A percentile compares a stretch with the other conserved stretches of the same genome.
Evolutionary conservation across 2,113 vertebrate species (phyloP).

Genomic region (Rhinoderma darwinii): DNA sequence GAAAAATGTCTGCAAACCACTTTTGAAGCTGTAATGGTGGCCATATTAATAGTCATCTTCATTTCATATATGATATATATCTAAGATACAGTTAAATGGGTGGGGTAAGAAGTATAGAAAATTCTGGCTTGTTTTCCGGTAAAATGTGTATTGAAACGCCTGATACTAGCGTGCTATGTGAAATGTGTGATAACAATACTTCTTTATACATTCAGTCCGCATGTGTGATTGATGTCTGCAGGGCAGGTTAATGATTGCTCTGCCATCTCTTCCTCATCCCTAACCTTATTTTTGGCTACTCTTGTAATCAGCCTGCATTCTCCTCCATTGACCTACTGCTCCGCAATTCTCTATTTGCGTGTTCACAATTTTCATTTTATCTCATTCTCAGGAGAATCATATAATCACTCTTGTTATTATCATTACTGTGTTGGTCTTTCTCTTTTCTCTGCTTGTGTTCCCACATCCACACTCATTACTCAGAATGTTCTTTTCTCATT

Average conservation of each 20-base stretch:
- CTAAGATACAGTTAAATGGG: background rate
- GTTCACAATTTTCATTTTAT: background rate
- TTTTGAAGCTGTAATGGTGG: too few species aligned
- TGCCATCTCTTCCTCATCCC: background rate
- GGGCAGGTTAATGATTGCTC: background rate
- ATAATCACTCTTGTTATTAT: constrained; percentile 26
- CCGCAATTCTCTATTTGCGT: background rate
- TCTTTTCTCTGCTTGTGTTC: background rate
- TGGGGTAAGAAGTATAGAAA: background rate
- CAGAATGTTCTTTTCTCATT: background rate
- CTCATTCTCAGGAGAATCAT: background rate
- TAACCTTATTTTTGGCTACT: background rate
- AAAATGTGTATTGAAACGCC: background rate
- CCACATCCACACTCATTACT: background rate
- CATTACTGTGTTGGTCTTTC: background rate
- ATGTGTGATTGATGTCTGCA: background rate
- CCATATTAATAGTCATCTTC: too few species aligned
- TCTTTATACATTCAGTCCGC: background rate
- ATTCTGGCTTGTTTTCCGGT: background rate
- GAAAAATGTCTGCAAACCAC: too few species aligned
- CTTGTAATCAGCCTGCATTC: background rate
- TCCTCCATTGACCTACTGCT: background rate
- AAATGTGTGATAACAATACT: background rate
- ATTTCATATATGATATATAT: too few species aligned
- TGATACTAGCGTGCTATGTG: background rate